Evolutionary conservation across 2,888 invertebrate species (phyloP).

Genomic region (Archips crataeganus): DNA sequence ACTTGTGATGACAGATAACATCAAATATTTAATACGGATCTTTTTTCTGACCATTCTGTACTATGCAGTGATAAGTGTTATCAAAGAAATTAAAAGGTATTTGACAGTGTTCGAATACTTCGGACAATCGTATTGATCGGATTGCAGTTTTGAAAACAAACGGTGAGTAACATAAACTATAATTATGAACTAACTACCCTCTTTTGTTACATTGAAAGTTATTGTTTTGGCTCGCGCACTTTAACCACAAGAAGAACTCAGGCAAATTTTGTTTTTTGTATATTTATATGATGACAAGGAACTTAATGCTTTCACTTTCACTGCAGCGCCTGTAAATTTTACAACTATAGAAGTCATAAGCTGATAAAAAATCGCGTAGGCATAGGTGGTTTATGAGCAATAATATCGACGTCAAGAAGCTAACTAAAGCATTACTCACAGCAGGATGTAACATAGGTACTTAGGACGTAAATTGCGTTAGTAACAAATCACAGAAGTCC

Average conservation of each 20-base stretch:
- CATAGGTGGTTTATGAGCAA: not conserved
- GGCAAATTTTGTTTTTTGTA: not conserved
- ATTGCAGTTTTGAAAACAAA: conserved; percentile 47
- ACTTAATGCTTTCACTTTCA: not conserved
- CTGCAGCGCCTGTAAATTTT: not conserved
- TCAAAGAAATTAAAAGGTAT: conserved; percentile 71
- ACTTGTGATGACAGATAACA: conserved; percentile 75
- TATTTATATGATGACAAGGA: not conserved
- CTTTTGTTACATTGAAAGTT: not conserved
- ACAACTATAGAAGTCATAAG: not conserved
- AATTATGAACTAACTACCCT: conserved; percentile 21
- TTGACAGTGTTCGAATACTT: conserved; percentile 60
- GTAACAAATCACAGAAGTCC: conserved; percentile 7
- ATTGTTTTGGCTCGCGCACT: conserved; percentile 2
- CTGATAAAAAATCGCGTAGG: no score
- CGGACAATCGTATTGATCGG: conserved; percentile 50
- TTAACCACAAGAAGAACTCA: not conserved
- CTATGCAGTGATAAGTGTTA: conserved; percentile 69
- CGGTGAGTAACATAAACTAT: conserved; percentile 35
- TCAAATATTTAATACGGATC: conserved; percentile 68
- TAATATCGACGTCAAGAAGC: not conserved
- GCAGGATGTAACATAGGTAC: not conserved
- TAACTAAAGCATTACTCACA: conserved; percentile 2
- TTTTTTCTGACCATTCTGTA: conserved; percentile 71
- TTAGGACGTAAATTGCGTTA: not conserved